Evolutionary conservation across 2,888 invertebrate species (phyloP), one percentile per base, ranked within the genome.

Genomic region (Sesamia inferens): DNA sequence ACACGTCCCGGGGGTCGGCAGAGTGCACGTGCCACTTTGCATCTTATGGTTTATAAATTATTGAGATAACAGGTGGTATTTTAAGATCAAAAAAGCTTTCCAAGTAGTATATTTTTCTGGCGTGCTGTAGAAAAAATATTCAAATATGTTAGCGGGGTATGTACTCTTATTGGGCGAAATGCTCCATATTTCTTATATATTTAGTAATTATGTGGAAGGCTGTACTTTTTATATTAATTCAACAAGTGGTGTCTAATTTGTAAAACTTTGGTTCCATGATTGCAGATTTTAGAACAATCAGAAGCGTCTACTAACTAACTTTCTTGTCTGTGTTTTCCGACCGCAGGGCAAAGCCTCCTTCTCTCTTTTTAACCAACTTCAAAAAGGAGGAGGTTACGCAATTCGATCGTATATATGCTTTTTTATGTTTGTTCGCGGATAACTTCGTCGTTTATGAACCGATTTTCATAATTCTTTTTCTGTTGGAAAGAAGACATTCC

Each of bases 21-120:
- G 44, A 51, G 39, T 51, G 71, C 83, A 63, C 57, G 51, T 48
- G 16, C 51, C 70, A 61, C 63, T 83, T 64, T 64, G 55, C 24
- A 22, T 54, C 44, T 55, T 58, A 62, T 14, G 42, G 14, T 57
- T 68, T 61, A 48, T 78, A 71, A 72, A 72, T 68, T 16, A 42
- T 39, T 65, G 16, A 31, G 5, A 44, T 63, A 51, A 11, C 31
- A 10, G 16, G n/a, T n/a, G 13, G 14, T 81, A 67, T 58, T 48
- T 66, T 16, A 22, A 66, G 24, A 73, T 5, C 11, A 19, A 14
- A 71, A 39, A 64, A 62, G 7, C 11, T 57, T 79, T 44, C 24
- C 5, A 55, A 14, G 10, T n/a, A 54, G 24, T 54, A 62, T 31
- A 59, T 76, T 31, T 8, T 19, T 48, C 14, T 31, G 22, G 47